Conservation (phyloP, 2,113 vertebrate species). For the Actenoides hombroni region DNA sequence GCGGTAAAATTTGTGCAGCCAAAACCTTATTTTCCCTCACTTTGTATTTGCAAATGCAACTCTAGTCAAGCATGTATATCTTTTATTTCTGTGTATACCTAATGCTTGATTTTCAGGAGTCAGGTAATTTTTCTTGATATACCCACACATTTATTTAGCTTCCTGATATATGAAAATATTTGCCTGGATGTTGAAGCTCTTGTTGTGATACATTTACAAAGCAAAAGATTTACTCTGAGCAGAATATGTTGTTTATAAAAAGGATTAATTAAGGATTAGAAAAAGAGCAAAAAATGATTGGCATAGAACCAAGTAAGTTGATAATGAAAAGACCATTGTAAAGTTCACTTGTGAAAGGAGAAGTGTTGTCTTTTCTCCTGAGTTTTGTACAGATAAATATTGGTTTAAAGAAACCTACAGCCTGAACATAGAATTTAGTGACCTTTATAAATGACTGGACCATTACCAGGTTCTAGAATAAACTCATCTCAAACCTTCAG, state of each 20-base stretch:
- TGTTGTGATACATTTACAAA: neutral
- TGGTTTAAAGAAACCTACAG: neutral
- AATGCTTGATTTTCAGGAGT: neutral
- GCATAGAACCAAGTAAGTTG: neutral
- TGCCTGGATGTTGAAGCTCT: neutral
- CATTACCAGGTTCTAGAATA: neutral
- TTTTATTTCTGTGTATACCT: neutral
- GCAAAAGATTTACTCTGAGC: neutral
- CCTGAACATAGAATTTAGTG: neutral
- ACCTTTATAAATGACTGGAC: neutral
- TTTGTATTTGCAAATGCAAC: neutral
- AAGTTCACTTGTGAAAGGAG: neutral
- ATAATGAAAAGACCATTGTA: constrained; percentile 8
- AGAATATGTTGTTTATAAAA: constrained; percentile 20
- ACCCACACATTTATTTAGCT: neutral
- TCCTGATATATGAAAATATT: neutral
- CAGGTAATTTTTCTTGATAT: neutral
- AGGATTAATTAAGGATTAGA: constrained; percentile 22
- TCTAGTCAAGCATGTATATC: neutral
- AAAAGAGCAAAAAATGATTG: neutral
- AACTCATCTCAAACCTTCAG: neutral
- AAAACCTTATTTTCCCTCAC: neutral
- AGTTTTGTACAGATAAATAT: neutral
- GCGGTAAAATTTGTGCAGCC: neutral
- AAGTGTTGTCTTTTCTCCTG: neutral